A percentile compares a stretch with the other conserved stretches of the same genome.
Evolutionary conservation across 2,797 vertebrate genomes (phyloP).

Genomic region (Xyrichtys novacula): DNA sequence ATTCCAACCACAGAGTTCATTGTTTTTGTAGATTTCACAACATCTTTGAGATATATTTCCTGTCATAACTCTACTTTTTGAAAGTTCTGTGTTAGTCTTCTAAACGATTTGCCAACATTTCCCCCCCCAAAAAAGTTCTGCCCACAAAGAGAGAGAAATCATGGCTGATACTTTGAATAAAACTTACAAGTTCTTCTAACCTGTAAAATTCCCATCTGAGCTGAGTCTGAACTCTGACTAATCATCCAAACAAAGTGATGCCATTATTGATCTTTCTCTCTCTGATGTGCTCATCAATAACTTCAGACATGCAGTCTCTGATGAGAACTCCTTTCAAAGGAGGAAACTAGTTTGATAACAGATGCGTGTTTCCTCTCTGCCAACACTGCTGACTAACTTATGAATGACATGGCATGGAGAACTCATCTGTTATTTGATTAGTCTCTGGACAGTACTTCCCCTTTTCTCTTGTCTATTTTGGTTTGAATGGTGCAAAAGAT

Average conservation of each 20-base stretch:
- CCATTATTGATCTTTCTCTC: constrained; percentile 62
- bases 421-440: constrained; percentile 67
- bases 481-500: constrained; percentile 61
- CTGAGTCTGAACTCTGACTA: constrained; percentile 26
- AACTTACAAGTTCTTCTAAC: constrained; percentile 1
- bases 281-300: constrained; percentile 80
- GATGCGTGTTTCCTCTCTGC: constrained; percentile 41
- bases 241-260: constrained; percentile 70
- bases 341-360: constrained; percentile 71
- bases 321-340: constrained; percentile 63
- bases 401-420: constrained; percentile 42
- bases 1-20: constrained; percentile 34
- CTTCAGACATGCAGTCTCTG: constrained; percentile 74
- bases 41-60: constrained; percentile 25
- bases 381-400: constrained; percentile 33
- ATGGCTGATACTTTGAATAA: constrained; percentile 40
- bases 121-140: constrained; percentile 20
- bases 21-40: constrained; percentile 57
- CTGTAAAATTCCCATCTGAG: constrained; percentile 10
- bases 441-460: constrained; percentile 34
- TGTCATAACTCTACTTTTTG: constrained; percentile 12
- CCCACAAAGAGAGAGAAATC: constrained; percentile 39
- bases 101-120: constrained; percentile 1
- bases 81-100: constrained; percentile 4
- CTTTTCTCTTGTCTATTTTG: constrained; percentile 45